A percentile compares a stretch with the other conserved stretches of the same genome.
Evolutionary conservation across 2,888 invertebrate genomes (phyloP).

Genomic region (Coleophora flavipennella): DNA sequence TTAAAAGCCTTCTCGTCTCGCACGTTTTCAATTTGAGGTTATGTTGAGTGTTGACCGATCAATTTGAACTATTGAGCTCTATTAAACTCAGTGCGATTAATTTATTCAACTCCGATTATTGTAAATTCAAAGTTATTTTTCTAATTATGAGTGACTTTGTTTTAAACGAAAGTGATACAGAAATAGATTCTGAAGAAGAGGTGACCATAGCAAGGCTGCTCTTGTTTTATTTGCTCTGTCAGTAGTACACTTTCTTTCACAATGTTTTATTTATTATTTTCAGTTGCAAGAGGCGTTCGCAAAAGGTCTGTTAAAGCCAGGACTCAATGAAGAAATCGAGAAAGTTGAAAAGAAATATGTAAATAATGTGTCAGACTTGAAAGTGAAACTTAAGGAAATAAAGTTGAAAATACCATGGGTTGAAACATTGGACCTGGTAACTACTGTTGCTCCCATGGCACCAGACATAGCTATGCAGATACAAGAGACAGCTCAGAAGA

Average conservation of each 20-base stretch:
- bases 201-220: conserved; percentile 34
- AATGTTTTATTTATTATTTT: conserved; percentile 19
- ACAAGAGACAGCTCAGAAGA: conserved; percentile 81
- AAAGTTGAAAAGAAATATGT: conserved; percentile 70
- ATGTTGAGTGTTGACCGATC: too few relatives aligned
- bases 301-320: conserved; percentile 88
- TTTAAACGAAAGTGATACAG: conserved; percentile 62
- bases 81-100: too few relatives aligned
- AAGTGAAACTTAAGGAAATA: conserved; percentile 80
- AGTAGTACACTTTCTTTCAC: conserved; percentile 10
- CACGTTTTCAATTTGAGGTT: too few relatives aligned
- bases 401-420: conserved; percentile 85
- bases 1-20: too few relatives aligned
- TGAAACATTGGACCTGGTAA: conserved; percentile 86
- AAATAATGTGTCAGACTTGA: conserved; percentile 83
- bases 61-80: too few relatives aligned
- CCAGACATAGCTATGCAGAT: conserved; percentile 87
- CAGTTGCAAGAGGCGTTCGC: conserved; percentile 93
- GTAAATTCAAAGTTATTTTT: too few relatives aligned
- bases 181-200: conserved; percentile 73
- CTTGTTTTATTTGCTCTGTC: not conserved
- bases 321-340: conserved; percentile 81
- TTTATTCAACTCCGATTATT: too few relatives aligned
- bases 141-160: conserved; percentile 53
- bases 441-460: conserved; percentile 84